A percentile compares a stretch with the other conserved stretches of the same genome.
Evolutionary conservation across 2,888 invertebrate species (phyloP).

Genomic region (Tenthredo livida): DNA sequence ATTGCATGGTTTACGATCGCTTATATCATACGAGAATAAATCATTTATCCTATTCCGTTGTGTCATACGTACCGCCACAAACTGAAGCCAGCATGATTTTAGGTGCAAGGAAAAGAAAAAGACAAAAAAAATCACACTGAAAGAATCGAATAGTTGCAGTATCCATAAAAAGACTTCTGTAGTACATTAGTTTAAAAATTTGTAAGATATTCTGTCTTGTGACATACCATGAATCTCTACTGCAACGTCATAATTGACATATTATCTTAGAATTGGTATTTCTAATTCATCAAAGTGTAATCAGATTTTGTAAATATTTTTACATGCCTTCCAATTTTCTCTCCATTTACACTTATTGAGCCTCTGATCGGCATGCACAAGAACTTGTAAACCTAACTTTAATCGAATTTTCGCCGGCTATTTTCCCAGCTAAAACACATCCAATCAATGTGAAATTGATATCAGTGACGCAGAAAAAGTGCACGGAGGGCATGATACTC

Average conservation of each 20-base stretch:
- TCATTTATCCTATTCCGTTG: no score
- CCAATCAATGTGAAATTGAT: no score
- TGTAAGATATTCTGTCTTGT: not conserved
- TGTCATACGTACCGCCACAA: not conserved
- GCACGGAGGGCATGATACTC: no score
- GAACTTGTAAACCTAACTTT: not conserved
- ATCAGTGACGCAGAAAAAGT: no score
- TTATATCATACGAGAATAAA: no score
- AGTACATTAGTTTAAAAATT: no score
- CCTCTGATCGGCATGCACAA: slow-evolving; percentile 21
- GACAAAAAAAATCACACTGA: not conserved
- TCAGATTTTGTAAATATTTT: not conserved
- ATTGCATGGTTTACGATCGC: no score
- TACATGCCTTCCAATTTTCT: not conserved
- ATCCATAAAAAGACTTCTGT: not conserved
- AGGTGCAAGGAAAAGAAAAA: not conserved
- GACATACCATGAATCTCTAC: not conserved
- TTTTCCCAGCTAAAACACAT: no score
- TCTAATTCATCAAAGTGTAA: not conserved
- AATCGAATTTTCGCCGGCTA: no score
- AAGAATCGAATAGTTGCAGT: not conserved
- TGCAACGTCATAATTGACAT: no score
- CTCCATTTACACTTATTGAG: slow-evolving; percentile 16
- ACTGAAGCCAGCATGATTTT: not conserved
- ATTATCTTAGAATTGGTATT: not conserved